Evolutionary conservation across 2,888 invertebrate genomes (phyloP).

Genomic region (Hemaris fuciformis): DNA sequence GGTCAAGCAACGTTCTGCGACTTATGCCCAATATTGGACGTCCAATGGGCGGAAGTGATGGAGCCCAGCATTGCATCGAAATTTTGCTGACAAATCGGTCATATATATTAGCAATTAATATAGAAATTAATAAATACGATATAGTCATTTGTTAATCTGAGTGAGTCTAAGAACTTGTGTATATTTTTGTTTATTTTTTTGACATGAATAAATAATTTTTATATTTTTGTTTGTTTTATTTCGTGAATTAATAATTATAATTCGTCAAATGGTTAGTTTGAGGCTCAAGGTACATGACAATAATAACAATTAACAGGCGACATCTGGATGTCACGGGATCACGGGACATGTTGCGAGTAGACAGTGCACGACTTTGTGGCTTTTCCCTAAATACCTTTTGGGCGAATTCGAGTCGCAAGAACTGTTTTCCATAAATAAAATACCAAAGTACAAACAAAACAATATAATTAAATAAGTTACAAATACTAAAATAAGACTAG

Average conservation of each 20-base stretch:
- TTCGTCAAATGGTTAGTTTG: too few relatives aligned
- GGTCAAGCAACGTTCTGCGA: too few relatives aligned
- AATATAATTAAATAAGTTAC: slow-evolving; percentile 39
- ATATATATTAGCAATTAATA: neutral
- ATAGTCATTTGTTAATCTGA: neutral
- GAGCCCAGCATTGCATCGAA: neutral
- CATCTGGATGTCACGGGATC: too few relatives aligned
- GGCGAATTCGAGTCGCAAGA: too few relatives aligned
- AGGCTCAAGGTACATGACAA: too few relatives aligned
- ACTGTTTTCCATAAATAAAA: slow-evolving; percentile 21
- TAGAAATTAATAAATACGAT: neutral
- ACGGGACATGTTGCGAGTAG: too few relatives aligned
- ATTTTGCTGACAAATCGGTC: neutral
- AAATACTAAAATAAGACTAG: slow-evolving; percentile 47
- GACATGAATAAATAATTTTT: slow-evolving; percentile 37
- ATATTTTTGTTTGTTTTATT: slow-evolving; percentile 23
- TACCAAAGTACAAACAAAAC: slow-evolving; percentile 26
- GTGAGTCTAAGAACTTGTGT: slow-evolving; percentile 11
- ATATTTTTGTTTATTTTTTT: slow-evolving; percentile 23
- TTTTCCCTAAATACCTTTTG: neutral
- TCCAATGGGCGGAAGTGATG: too few relatives aligned
- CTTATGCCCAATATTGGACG: neutral
- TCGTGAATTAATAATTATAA: too few relatives aligned
- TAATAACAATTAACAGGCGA: too few relatives aligned
- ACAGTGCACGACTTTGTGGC: too few relatives aligned